Base-by-base conservation (phyloP, 2,888 invertebrate species). In the Eulithis testata region DNA sequence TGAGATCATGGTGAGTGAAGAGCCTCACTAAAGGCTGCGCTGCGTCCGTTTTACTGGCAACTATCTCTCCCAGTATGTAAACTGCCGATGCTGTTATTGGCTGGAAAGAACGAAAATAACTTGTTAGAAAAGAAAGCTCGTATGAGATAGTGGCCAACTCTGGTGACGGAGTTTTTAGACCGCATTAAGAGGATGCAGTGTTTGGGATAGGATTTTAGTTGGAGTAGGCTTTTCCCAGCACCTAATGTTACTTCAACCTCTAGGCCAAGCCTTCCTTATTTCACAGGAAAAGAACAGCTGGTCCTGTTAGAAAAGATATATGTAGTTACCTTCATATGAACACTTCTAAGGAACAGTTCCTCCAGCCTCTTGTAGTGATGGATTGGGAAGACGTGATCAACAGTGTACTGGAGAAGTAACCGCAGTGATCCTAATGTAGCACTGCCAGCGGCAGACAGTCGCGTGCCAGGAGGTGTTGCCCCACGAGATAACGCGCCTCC, bases 11-110 rank as follows among this genome's bases (percentile, higher is more conserved):
- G 84, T 98, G 96, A 75, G 97, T 96, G 87, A 98, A 97, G 75
- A 98, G 94, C 77, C 97, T 94, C 71, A 98, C 97, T 62, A 98
- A 93, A 1, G 98, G 97, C 87, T 98, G 97, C 27, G 98, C 97
- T 72, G 97, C 97, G 85, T 98, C 97, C 84, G 97, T 96, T 89
- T 97, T 97, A 83, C 96, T 96, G 40, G 96, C 94, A 59, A 97
- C 96, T 76, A 98, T 95, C 90, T 98, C 97, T 40, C 98, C 98
- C 74, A 97, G 94, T 74, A 98, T 95, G 85, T 96, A 97, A 68
- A 97, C 97, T 11, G 97, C 95, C 58, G 96, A 97, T 21, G 96
- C 94, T 43, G 96, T 96, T 67, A 97, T 96, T 9, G 97, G 97
- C 94, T 96, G 93, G 12, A 91, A 59, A 3, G 7, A 11, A 21